These are phyloP conservation scores for Betta splendens DNA, from an alignment of 2,797 vertebrate species.

Conservation along the genomic window DNA sequence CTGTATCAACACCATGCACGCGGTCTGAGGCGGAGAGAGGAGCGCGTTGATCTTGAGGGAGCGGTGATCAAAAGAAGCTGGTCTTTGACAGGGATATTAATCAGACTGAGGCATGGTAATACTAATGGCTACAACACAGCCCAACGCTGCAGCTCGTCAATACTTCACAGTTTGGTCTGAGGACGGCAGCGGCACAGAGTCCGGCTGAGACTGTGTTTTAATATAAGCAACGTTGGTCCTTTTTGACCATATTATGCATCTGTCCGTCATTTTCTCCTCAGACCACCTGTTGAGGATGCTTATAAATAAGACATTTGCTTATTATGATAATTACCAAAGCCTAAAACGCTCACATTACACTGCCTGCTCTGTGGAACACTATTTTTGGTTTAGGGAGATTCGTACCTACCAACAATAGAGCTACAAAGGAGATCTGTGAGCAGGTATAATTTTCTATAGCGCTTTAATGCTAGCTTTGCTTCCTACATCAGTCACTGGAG, in stretches of 20 bases:
- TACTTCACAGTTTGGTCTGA: conserved; percentile 27
- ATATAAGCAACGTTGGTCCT: too few relatives aligned
- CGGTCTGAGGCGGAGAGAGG: conserved; percentile 55
- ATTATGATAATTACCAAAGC: too few relatives aligned
- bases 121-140: conserved; percentile 58
- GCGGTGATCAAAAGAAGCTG: conserved; percentile 59
- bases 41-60: conserved; percentile 51
- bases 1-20: background rate
- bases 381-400: too few relatives aligned
- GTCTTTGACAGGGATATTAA: conserved; percentile 64
- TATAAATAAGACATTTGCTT: too few relatives aligned
- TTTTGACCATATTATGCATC: too few relatives aligned
- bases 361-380: too few relatives aligned
- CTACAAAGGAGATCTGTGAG: too few relatives aligned
- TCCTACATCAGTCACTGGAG: conserved; percentile 1
- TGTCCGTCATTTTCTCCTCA: too few relatives aligned
- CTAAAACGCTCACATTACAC: too few relatives aligned
- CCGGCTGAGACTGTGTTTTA: conserved; percentile 6
- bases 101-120: conserved; percentile 41
- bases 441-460: background rate
- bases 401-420: too few relatives aligned
- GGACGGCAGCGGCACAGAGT: conserved; percentile 21
- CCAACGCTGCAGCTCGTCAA: conserved; percentile 40
- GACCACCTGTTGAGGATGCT: too few relatives aligned
- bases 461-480: background rate